A percentile compares a stretch with the other conserved stretches of the same genome.
phyloP scores from a whole-genome alignment of 2,797 vertebrate species.

The Enteromius unitaeniatus region DNA sequence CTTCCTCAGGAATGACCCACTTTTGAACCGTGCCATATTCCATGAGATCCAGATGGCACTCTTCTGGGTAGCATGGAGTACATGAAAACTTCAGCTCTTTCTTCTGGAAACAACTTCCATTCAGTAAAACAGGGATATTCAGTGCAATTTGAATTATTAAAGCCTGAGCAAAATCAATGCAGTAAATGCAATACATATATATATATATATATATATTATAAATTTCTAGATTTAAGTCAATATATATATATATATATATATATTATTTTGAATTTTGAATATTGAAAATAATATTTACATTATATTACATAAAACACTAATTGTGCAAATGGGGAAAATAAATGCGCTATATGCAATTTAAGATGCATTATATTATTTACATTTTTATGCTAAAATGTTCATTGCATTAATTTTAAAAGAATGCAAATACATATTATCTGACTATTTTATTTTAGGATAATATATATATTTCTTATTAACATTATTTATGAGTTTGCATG shows the following conservation, averaged over 20 bases:
- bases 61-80: neutral
- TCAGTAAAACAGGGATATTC: neutral
- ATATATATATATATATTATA: no score
- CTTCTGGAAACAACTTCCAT: neutral
- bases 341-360: neutral
- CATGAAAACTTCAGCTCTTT: neutral
- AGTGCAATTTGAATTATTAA: neutral
- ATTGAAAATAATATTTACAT: neutral
- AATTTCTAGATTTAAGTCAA: no score
- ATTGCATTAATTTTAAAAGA: no score
- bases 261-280: no score
- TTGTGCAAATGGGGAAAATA: neutral
- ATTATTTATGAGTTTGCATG: neutral
- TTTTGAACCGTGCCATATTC: conserved; percentile 52
- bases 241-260: neutral
- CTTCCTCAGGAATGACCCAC: conserved; percentile 56
- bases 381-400: no score
- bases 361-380: no score
- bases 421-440: no score
- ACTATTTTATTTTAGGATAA: neutral
- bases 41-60: conserved; percentile 30
- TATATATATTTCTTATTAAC: neutral
- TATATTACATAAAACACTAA: neutral
- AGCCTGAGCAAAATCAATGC: neutral
- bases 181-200: neutral